Evolutionary conservation across 1,140 invertebrate genomes (phyloP), one percentile per base, ranked within the genome.

Genomic region (Drosophila nikananu): DNA sequence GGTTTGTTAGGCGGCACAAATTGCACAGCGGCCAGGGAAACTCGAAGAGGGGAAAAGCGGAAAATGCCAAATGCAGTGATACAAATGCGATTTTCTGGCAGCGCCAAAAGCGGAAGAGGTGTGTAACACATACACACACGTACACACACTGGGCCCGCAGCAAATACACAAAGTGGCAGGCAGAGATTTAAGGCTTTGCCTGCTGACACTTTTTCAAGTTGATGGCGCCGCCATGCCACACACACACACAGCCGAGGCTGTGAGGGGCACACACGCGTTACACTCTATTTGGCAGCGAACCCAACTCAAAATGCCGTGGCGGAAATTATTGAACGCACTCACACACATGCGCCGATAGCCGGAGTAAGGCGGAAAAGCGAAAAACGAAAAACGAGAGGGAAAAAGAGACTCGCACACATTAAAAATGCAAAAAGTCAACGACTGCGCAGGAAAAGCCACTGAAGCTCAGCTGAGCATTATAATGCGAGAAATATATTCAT

Each of bases 361-460:
- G 55, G 46, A 57, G 32, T 54, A 58, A 79, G 42, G 35, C 27
- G 48, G 63, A 46, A 70, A 70, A 54, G 13, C 35, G 13, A 35
- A 15, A 64, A 60, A 64, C 10, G 39, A 48, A 57, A 65, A 12
- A 10, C 39, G 44, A 23, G 54, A 19, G 39, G 13, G 62, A 46
- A 58, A 23, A 30, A 21, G 63, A 44, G 55, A 61, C 78, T 84
- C 83, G 70, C 81, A 84, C 77, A 84, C 86, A 87, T 87, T 87
- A 89, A 87, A 89, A 87, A 87, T 87, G 84, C 84, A 84, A 87
- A 87, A 87, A 87, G 83, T 87, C 83, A 87, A 87, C 83, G 84
- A 84, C 81, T 89, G 77, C 73, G 80, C 77, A 80, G 84, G 72
- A 87, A 89, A 89, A 81, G 86, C 81, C 86, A 87, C 77, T 87